A percentile compares a stretch with the other conserved stretches of the same genome.
Evolutionary conservation across 2,113 vertebrate species (phyloP).

Genomic region (Hirundichthys speculiger): DNA sequence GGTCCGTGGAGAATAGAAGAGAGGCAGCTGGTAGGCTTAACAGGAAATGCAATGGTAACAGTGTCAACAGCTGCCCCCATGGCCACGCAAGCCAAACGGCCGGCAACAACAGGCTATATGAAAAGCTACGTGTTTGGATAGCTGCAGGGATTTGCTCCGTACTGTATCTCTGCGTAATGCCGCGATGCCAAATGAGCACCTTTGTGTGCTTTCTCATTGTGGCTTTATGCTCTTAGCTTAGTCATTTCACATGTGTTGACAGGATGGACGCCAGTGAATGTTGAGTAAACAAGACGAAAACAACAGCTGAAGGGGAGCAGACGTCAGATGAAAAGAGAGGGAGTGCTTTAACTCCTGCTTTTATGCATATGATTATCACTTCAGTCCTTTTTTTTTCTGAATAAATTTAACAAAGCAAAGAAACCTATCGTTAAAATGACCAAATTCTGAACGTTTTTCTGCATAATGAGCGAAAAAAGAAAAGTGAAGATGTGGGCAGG

Average conservation of each 20-base stretch:
- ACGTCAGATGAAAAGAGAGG: slow-evolving; percentile 23
- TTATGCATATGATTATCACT: slow-evolving; percentile 35
- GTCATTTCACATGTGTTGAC: slow-evolving; percentile 87
- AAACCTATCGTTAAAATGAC: neutral
- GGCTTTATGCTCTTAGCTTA: slow-evolving; percentile 77
- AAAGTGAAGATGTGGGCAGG: slow-evolving; percentile 40
- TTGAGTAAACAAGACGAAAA: slow-evolving; percentile 78
- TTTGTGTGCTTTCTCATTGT: slow-evolving; percentile 80
- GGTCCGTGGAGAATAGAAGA: slow-evolving; percentile 75
- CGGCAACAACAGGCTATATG: slow-evolving; percentile 77
- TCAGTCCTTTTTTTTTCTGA: neutral
- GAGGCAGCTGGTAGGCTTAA: slow-evolving; percentile 87
- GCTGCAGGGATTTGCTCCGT: slow-evolving; percentile 66
- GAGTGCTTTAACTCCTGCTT: slow-evolving; percentile 37
- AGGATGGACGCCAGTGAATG: slow-evolving; percentile 75
- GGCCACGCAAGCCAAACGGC: slow-evolving; percentile 77
- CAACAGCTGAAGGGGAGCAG: slow-evolving; percentile 68
- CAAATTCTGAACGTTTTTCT: neutral
- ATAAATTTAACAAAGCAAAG: slow-evolving; percentile 3
- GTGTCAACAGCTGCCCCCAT: slow-evolving; percentile 85
- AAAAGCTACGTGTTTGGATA: slow-evolving; percentile 82
- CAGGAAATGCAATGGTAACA: slow-evolving; percentile 84
- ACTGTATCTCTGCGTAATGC: slow-evolving; percentile 61
- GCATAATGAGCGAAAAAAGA: neutral
- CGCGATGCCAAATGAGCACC: slow-evolving; percentile 50